phyloP scores from a whole-genome alignment of 2,888 invertebrate genomes.

The Netelia melanura region DNA sequence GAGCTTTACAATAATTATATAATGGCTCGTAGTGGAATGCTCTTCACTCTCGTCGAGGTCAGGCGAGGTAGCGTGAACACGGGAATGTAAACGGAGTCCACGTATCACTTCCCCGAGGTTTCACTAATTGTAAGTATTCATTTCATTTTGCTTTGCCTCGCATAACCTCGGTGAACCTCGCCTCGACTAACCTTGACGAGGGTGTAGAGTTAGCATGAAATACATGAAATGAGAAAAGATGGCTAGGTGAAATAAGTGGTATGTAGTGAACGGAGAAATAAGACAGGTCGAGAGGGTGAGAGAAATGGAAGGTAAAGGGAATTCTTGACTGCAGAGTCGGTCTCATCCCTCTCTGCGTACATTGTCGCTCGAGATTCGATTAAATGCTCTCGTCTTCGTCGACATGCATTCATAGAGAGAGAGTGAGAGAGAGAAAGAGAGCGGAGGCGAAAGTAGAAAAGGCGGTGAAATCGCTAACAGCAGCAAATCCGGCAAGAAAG shows the following conservation, averaged over 20 bases:
- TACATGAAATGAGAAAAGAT: no score
- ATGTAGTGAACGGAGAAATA: background rate
- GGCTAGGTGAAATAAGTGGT: background rate
- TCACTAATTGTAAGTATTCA: no score
- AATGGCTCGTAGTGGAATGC: no score
- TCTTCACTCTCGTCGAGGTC: no score
- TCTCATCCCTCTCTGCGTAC: slow-evolving; percentile 54
- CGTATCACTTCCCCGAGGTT: no score
- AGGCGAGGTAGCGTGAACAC: no score
- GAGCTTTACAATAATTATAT: no score
- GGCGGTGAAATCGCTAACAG: background rate
- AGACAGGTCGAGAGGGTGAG: background rate
- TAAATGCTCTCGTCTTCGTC: slow-evolving; percentile 67
- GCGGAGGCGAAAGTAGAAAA: background rate
- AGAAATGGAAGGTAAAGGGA: slow-evolving; percentile 52
- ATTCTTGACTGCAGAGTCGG: slow-evolving; percentile 62
- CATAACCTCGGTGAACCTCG: no score
- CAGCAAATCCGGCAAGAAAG: background rate
- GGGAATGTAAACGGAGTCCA: no score
- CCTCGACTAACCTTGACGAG: no score
- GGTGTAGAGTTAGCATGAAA: no score
- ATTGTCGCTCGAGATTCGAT: slow-evolving; percentile 69
- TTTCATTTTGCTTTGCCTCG: no score
- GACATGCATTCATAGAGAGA: slow-evolving; percentile 6
- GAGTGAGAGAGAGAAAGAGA: slow-evolving; percentile 15